Evolutionary conservation across 2,888 invertebrate genomes (phyloP), one percentile per base, ranked within the genome.

Genomic region (Orthosia gracilis): DNA sequence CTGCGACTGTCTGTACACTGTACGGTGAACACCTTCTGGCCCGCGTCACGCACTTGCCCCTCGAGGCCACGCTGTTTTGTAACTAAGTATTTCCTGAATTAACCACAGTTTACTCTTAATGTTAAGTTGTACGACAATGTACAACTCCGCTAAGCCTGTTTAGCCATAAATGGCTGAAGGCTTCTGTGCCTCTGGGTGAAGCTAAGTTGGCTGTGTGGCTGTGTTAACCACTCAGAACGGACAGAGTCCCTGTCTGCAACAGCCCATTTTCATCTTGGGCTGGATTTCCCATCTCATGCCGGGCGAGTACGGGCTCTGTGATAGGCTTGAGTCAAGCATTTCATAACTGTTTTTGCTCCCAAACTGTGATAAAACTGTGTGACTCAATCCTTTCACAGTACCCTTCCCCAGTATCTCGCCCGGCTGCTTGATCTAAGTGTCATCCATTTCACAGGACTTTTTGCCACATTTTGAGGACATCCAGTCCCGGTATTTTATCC

Each of bases 1-100:
- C 73, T 40, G 59, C 71, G 45, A 65, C 70, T 75, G 73, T 77
- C 67, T 77, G 45, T 70, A 63, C 73, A 45, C 54, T 54, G 5
- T 11, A 15, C 52, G 18, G n/a, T 40, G 18, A 13, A 59, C 59
- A 69, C 49, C 63, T 49, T 18, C 23, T 62, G 64, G 69, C 63
- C 17, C 63, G 45, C 61, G 50, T 45, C 50, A 40, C 45, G 50
- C 17, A n/a, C 15, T 47, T 23, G 31, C 31, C 17, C 45, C 64
- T 50, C 70, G 63, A 64, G 69, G 65, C 61, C 47, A 61, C 40
- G n/a, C 72, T 23, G 40, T 18, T 74, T 74, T 67, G 31, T 70
- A 55, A 15, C 40, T 45, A 15, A 7, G 40, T 31, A 21, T 64
- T 45, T 15, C 11, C 59, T 40, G 50, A 59, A 54, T n/a, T 5